These are phyloP conservation scores for Conus betulinus DNA, from an alignment of 1,140 invertebrate species.

Conservation along the genomic window DNA sequence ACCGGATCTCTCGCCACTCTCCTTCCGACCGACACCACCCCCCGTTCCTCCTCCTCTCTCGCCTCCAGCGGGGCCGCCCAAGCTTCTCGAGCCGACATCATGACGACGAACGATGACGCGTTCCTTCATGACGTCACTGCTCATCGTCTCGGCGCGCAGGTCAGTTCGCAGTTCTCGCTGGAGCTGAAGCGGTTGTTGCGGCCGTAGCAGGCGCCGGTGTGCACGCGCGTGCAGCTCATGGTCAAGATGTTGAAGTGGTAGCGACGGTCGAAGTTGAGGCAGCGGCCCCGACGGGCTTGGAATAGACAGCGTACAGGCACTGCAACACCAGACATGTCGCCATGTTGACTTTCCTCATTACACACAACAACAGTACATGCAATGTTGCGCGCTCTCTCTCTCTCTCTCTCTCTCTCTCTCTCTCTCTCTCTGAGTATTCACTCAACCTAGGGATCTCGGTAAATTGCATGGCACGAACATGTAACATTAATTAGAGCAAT, in stretches of 20 bases:
- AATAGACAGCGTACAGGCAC: neutral
- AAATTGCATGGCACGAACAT: too few species aligned
- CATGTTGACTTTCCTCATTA: neutral
- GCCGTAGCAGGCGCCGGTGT: neutral
- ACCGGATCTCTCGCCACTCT: neutral
- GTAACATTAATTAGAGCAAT: too few species aligned
- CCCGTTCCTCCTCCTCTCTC: neutral
- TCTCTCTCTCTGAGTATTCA: too few species aligned
- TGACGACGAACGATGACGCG: neutral
- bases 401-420: too few species aligned
- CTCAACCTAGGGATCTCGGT: too few species aligned
- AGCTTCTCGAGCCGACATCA: neutral
- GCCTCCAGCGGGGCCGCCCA: neutral
- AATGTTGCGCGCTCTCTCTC: neutral
- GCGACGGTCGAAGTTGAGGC: neutral
- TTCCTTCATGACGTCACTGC: neutral
- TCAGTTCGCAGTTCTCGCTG: conserved; percentile 14
- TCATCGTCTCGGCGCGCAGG: neutral
- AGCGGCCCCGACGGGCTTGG: neutral
- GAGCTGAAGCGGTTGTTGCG: neutral
- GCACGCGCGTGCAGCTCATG: neutral
- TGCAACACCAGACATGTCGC: neutral
- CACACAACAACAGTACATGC: neutral
- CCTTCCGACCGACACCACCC: neutral
- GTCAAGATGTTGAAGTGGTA: neutral